These are phyloP conservation scores for Chiloscyllium punctatum DNA, from an alignment of 2,797 vertebrate genomes.

Conservation along the genomic window DNA sequence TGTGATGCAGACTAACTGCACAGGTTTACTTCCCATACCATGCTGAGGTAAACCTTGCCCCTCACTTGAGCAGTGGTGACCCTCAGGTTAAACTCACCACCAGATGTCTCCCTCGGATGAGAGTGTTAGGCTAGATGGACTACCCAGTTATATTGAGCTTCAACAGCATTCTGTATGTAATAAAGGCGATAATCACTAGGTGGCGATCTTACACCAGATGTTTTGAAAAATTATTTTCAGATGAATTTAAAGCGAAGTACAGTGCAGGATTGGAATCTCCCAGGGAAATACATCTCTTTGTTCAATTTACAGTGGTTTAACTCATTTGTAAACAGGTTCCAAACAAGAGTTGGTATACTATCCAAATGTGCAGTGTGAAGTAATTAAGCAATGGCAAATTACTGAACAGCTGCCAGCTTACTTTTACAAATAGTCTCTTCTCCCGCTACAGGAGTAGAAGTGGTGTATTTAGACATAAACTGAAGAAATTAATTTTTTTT, in stretches of 20 bases:
- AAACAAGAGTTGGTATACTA: neutral
- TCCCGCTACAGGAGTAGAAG: neutral
- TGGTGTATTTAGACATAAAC: too few species aligned
- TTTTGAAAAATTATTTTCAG: neutral
- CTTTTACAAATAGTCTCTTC: neutral
- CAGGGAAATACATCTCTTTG: neutral
- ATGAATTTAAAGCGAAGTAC: neutral
- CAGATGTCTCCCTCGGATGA: too few species aligned
- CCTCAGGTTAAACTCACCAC: too few species aligned
- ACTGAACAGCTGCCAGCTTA: neutral
- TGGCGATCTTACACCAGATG: neutral
- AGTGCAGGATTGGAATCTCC: neutral
- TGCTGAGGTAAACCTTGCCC: too few species aligned
- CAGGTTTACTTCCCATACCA: too few species aligned
- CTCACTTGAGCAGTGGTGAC: too few species aligned
- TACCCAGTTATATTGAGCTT: neutral
- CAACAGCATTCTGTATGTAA: neutral
- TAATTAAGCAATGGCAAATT: neutral
- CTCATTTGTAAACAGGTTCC: neutral
- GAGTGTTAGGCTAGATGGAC: neutral
- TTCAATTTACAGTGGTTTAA: neutral
- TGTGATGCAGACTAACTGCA: too few species aligned
- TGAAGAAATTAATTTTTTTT: neutral
- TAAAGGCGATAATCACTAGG: neutral
- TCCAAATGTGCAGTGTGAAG: neutral